A percentile compares a stretch with the other conserved stretches of the same genome.
Evolutionary conservation across 2,113 vertebrate genomes (phyloP).

Genomic region (Tragelaphus scriptus): DNA sequence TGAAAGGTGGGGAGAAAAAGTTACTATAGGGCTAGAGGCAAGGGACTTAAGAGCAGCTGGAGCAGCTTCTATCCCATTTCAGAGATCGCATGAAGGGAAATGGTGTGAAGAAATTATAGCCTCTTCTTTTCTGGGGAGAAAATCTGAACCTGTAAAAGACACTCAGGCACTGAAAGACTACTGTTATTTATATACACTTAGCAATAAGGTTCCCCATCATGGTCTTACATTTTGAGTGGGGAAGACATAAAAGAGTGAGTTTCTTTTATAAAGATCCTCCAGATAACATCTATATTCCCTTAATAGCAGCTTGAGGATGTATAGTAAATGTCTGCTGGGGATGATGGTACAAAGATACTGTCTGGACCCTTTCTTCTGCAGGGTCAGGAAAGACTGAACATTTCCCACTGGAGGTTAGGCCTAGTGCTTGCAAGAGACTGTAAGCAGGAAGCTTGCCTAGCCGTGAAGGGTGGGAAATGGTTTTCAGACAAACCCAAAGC

Average conservation of each 20-base stretch:
- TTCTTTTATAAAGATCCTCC: background rate
- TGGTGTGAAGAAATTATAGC: background rate
- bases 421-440: background rate
- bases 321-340: background rate
- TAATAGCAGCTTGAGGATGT: background rate
- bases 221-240: background rate
- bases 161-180: background rate
- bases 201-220: background rate
- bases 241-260: background rate
- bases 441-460: background rate
- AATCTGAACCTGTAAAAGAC: slow-evolving; percentile 36
- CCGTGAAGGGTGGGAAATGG: background rate
- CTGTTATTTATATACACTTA: background rate
- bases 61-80: background rate
- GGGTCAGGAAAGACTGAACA: background rate
- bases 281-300: background rate
- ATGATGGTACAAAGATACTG: background rate
- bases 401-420: background rate
- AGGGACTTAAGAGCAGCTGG: background rate
- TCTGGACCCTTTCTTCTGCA: background rate
- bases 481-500: background rate
- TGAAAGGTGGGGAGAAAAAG: too few relatives aligned
- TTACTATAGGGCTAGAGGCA: background rate
- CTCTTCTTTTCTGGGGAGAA: slow-evolving; percentile 14
- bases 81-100: background rate